Evolutionary conservation across 35 echinoderm and acorn worm genomes (phyloP), one percentile per base, ranked within the genome.

Genomic region (Amphiura filiformis): DNA sequence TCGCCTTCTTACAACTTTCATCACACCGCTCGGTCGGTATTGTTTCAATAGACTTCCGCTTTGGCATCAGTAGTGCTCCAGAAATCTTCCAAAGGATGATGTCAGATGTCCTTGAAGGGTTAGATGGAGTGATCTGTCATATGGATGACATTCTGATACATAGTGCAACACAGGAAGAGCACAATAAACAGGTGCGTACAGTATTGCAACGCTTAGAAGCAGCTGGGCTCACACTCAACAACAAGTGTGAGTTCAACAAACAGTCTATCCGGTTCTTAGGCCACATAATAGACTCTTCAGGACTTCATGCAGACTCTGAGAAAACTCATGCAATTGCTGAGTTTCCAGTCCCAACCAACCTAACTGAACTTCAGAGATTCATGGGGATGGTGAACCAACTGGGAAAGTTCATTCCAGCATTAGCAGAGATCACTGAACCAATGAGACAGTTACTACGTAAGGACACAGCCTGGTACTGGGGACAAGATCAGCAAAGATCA

Each of bases 61-160:
- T 89, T 52, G 83, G 88, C 7, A 87, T 91, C 0, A 82, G 70
- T 26, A 91, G 82, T 20, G 93, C 93, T 14, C 88, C 84, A 13
- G 93, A 91, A 35, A 91, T 90, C 15, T 91, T 87, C 36, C 88
- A 88, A 37, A 41, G 88, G 34, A 61, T 75, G 76, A 94, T 94
- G 93, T 82, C 87, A 35, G 13, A 83, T 35, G 70, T 95, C 34
- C 37, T 94, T 13, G 83, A 87, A 33, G 93, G 40, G 37, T 38
- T 94, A 36, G 87, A 90, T 39, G 89, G 83, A 22, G 84, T 91
- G 14, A 41, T 91, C 31, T 84, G 89, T 75, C 84, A 91, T 34
- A 95, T 95, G 93, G 84, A 95, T 40, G 88, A 91, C 56, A 88
- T 91, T 32, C 86, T 95, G 15, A 91, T 95, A 35, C 86, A 87